Evolutionary conservation across 1,140 invertebrate genomes (phyloP).

Genomic region (Spodoptera frugiperda): DNA sequence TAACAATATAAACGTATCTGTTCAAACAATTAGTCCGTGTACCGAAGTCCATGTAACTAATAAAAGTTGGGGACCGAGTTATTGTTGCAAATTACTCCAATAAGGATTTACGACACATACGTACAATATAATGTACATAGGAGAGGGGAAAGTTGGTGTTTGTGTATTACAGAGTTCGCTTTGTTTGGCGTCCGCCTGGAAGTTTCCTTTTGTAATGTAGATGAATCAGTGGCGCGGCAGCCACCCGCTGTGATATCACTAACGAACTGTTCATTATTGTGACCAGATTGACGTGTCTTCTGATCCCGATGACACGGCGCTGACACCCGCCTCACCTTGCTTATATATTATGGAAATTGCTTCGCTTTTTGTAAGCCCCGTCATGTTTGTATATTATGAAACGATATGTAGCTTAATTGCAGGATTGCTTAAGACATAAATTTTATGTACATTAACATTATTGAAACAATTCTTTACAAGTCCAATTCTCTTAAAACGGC

Average conservation of each 20-base stretch:
- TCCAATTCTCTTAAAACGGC: too few species aligned
- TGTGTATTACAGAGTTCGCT: constrained; percentile 35
- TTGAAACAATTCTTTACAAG: too few species aligned
- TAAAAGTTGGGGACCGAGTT: constrained; percentile 49
- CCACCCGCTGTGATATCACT: constrained; percentile 32
- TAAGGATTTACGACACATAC: constrained; percentile 35
- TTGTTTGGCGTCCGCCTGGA: constrained; percentile 36
- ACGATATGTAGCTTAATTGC: too few species aligned
- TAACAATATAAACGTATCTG: constrained; percentile 1
- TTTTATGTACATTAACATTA: too few species aligned
- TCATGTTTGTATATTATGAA: too few species aligned
- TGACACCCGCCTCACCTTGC: constrained; percentile 1
- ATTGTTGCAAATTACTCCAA: constrained; percentile 57
- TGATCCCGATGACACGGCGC: constrained; percentile 14
- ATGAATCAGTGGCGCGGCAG: constrained; percentile 16
- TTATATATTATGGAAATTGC: neutral
- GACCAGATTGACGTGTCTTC: constrained; percentile 27
- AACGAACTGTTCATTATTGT: constrained; percentile 30
- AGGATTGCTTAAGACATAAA: too few species aligned
- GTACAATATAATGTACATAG: constrained; percentile 21
- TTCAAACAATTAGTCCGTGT: constrained; percentile 16
- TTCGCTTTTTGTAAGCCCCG: too few species aligned
- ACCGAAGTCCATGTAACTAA: constrained; percentile 13
- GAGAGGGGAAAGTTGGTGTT: constrained; percentile 41
- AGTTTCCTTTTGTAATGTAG: constrained; percentile 40